A percentile compares a stretch with the other conserved stretches of the same genome.
phyloP scores from a whole-genome alignment of 2,113 vertebrate species.

The Semnornis frantzii region DNA sequence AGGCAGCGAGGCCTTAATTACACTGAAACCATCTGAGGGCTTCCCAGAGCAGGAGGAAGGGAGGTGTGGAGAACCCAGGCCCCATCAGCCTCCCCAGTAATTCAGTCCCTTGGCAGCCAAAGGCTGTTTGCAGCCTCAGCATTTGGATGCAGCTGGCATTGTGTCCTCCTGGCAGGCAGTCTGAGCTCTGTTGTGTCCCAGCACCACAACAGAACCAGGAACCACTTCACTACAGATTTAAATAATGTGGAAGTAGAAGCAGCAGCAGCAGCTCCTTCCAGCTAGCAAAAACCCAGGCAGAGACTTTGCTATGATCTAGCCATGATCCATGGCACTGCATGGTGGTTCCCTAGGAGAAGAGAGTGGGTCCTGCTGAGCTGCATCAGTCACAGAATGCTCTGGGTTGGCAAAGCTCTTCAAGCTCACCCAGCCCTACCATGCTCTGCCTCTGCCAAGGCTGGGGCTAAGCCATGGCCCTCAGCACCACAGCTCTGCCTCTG shows the following conservation, averaged over 20 bases:
- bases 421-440: no score
- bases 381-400: no score
- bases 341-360: constrained; percentile 9
- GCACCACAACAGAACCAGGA: constrained; percentile 23
- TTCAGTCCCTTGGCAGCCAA: constrained; percentile 4
- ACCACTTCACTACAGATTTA: constrained; percentile 54
- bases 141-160: constrained; percentile 47
- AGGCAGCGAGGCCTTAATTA: constrained; percentile 8
- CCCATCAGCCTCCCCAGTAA: constrained; percentile 16
- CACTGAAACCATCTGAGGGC: constrained; percentile 1
- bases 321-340: constrained; percentile 53
- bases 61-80: not conserved
- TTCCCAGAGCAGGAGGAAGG: constrained; percentile 16
- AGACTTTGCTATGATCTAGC: constrained; percentile 37
- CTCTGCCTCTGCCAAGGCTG: no score
- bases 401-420: no score
- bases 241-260: constrained; percentile 52
- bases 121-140: constrained; percentile 43
- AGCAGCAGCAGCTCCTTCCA: constrained; percentile 44
- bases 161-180: constrained; percentile 31
- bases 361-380: constrained; percentile 47
- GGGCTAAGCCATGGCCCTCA: no score
- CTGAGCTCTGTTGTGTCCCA: constrained; percentile 31
- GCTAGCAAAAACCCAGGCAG: constrained; percentile 3
- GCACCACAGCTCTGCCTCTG: no score